These are phyloP conservation scores for Drosophila anceps DNA, from an alignment of 2,888 invertebrate species.

Conservation along the genomic window DNA sequence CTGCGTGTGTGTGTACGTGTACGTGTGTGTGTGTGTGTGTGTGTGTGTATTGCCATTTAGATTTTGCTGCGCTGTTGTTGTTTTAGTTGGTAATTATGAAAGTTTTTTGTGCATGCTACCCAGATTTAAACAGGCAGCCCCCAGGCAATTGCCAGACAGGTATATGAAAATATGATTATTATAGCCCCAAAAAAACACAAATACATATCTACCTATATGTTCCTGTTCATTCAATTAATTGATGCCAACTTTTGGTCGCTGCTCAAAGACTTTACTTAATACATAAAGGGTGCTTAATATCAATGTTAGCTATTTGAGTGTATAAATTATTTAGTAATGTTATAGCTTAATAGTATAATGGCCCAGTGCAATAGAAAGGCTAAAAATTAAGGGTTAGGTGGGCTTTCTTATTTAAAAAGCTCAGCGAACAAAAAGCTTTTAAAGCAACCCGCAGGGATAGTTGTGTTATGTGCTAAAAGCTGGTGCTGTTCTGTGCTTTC, in stretches of 20 bases:
- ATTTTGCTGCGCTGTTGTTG: constrained; percentile 48
- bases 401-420: neutral
- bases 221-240: constrained; percentile 11
- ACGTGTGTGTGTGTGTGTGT: constrained; percentile 25
- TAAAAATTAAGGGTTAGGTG: neutral
- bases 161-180: constrained; percentile 6
- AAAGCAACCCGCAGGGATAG: neutral
- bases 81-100: constrained; percentile 61
- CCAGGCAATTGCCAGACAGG: constrained; percentile 15
- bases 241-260: neutral
- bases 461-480: constrained; percentile 12
- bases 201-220: too few relatives aligned
- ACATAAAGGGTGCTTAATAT: neutral
- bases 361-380: neutral
- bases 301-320: neutral
- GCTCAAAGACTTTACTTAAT: neutral
- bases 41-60: constrained; percentile 46
- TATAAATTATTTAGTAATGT: neutral
- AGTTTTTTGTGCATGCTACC: constrained; percentile 49
- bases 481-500: constrained; percentile 6
- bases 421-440: neutral
- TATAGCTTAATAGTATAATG: neutral
- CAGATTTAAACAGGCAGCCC: constrained; percentile 41
- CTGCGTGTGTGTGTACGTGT: too few relatives aligned
- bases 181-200: neutral